Percentiles rank a stretch among this genome's conserved stretches.
Conservation (phyloP, 1,140 invertebrate genomes). For the Panagrolaimus sp. region DNA sequence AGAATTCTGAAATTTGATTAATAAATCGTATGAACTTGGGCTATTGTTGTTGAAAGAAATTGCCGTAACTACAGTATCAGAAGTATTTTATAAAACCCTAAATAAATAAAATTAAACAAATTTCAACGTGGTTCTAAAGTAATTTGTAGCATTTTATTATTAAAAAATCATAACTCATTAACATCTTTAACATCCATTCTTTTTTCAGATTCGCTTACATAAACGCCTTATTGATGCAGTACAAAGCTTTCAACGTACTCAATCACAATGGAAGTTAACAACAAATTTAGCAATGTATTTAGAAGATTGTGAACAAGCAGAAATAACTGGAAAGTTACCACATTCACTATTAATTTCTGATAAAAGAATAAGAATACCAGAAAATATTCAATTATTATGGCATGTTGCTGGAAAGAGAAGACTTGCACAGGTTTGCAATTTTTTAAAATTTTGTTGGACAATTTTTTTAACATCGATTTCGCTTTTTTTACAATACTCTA, state of each 20-base stretch:
- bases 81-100: no score
- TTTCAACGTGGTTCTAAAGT: no score
- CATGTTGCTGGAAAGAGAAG: conserved; percentile 60
- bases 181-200: no score
- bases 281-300: conserved; percentile 70
- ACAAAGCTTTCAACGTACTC: conserved; percentile 66
- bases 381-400: conserved; percentile 6
- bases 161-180: no score
- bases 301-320: conserved; percentile 71
- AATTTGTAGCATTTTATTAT: no score
- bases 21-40: no score
- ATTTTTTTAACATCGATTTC: no score
- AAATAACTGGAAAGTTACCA: conserved; percentile 24
- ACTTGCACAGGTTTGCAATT: conserved; percentile 61
- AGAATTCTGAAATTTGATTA: no score
- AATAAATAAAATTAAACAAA: no score
- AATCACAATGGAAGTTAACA: conserved; percentile 82
- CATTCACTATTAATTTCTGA: conserved; percentile 6
- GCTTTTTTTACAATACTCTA: conserved; percentile 65
- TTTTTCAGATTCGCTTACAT: conserved; percentile 66
- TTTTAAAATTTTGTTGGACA: conserved; percentile 66
- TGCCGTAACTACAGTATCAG: no score
- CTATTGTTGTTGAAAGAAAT: no score
- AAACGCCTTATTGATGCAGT: conserved; percentile 64
- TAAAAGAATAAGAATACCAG: background rate